phyloP scores from a whole-genome alignment of 2,113 vertebrate species.

The Psittacula cyanocephala region DNA sequence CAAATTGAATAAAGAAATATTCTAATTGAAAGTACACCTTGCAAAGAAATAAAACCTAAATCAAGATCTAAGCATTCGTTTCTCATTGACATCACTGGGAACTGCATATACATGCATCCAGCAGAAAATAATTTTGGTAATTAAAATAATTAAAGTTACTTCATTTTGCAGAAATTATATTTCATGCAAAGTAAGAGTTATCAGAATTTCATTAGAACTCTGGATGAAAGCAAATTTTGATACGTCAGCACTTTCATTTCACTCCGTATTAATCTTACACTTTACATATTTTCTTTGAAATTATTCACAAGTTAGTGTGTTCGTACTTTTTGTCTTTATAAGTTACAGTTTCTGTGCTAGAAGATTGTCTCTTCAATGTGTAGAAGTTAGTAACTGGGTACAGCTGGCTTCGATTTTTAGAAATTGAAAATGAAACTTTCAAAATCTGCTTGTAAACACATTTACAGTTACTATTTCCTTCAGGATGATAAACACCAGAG shows the following conservation, averaged over 20 bases:
- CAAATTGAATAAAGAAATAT: not conserved
- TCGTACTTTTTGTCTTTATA: not conserved
- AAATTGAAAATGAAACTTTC: not conserved
- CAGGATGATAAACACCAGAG: not conserved
- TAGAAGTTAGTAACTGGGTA: not conserved
- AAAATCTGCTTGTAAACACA: not conserved
- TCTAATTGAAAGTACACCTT: not conserved
- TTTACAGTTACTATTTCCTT: not conserved
- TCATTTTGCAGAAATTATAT: not conserved
- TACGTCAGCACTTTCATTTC: not conserved
- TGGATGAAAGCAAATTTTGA: not conserved
- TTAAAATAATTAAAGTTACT: slow-evolving; percentile 26
- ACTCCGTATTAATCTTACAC: not conserved
- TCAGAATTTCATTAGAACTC: not conserved
- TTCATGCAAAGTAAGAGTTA: not conserved
- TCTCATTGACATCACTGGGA: not conserved
- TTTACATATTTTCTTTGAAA: not conserved
- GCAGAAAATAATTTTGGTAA: not conserved
- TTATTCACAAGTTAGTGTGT: not conserved
- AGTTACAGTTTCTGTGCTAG: not conserved
- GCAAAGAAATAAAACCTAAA: not conserved
- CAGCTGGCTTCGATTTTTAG: not conserved
- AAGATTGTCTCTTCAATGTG: not conserved
- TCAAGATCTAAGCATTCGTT: not conserved
- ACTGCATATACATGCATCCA: not conserved